Conservation (phyloP, 2,888 invertebrate genomes). For the Mimas tiliae region DNA sequence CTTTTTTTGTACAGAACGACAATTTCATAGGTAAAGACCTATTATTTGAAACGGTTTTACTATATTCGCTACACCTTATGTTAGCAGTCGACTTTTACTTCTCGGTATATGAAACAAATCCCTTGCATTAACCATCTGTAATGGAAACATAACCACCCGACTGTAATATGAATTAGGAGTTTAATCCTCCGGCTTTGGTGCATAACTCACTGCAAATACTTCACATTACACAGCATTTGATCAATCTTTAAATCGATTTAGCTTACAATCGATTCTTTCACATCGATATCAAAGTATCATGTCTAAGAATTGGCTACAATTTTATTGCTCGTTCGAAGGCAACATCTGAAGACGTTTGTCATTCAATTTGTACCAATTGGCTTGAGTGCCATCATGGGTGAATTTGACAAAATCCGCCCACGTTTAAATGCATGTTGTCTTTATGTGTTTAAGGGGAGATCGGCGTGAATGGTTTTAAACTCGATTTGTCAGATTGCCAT, state of each 20-base stretch:
- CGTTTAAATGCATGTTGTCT: conserved; percentile 16
- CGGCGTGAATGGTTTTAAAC: background rate
- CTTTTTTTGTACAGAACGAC: too few species aligned
- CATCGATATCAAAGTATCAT: background rate
- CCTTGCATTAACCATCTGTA: conserved; percentile 1
- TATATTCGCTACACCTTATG: background rate
- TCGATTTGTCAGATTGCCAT: background rate
- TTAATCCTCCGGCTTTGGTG: background rate
- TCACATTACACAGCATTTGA: background rate
- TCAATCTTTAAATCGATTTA: background rate
- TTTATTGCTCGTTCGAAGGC: conserved; percentile 19
- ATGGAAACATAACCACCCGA: background rate
- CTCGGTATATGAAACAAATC: background rate
- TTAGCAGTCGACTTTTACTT: background rate
- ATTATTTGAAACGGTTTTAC: background rate
- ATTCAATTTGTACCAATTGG: conserved; percentile 24
- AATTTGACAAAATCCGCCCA: conserved; percentile 22
- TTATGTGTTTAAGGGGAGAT: background rate
- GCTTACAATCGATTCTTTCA: background rate
- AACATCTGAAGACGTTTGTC: conserved; percentile 15
- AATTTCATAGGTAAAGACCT: too few species aligned
- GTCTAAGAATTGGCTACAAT: background rate
- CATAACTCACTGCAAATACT: background rate
- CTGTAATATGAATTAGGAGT: background rate
- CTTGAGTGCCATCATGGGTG: conserved; percentile 18